Evolutionary conservation across 2,797 vertebrate genomes (phyloP).

Genomic region (Lutjanus campechanus): DNA sequence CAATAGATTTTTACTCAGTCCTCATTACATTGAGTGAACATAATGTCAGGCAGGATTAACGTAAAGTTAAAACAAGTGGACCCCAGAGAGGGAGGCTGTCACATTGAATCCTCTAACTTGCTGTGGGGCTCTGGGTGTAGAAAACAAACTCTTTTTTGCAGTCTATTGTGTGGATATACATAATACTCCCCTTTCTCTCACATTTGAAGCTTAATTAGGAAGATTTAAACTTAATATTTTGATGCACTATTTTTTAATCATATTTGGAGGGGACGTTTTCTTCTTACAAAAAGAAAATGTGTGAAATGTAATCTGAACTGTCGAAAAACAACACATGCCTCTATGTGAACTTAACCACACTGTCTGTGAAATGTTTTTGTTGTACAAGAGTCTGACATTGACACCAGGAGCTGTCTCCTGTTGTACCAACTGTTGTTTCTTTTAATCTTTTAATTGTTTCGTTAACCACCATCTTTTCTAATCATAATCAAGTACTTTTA

Average conservation of each 20-base stretch:
- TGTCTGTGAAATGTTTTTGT: not conserved
- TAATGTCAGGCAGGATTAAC: conserved; percentile 33
- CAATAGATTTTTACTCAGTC: conserved; percentile 24
- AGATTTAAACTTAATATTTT: not conserved
- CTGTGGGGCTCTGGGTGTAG: not conserved
- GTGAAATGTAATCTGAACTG: not conserved
- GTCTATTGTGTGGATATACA: not conserved
- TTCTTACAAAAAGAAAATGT: not conserved
- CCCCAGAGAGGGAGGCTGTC: conserved; percentile 14
- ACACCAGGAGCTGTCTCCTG: not conserved
- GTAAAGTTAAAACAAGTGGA: conserved; percentile 14
- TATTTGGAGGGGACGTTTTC: not conserved
- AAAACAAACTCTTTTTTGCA: not conserved
- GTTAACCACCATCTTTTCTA: not conserved
- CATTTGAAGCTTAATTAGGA: not conserved
- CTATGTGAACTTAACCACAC: not conserved
- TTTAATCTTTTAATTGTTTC: not conserved
- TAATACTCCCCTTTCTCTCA: not conserved
- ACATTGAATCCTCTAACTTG: conserved; percentile 16
- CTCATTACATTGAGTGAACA: conserved; percentile 1
- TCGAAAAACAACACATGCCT: conserved; percentile 3
- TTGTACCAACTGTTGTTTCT: not conserved
- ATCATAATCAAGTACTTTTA: not conserved
- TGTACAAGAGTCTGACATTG: not conserved
- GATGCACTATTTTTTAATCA: no score